phyloP scores from a whole-genome alignment of 2,113 vertebrate species.

The Butorides virescens region DNA sequence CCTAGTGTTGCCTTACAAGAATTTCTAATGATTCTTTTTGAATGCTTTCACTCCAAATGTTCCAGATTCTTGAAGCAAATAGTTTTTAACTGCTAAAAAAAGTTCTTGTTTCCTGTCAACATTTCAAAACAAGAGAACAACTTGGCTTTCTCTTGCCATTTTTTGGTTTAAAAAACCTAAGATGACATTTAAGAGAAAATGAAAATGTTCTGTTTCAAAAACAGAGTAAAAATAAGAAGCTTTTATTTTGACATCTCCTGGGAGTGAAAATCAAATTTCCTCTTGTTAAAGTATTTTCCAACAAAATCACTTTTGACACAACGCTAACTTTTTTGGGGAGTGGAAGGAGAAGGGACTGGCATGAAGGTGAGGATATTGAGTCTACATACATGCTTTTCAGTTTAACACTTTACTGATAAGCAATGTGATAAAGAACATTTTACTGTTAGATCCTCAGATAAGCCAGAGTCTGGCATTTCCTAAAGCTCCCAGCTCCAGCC shows the following conservation, averaged over 20 bases:
- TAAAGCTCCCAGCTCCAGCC: background rate
- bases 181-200: conserved; percentile 20
- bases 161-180: conserved; percentile 1
- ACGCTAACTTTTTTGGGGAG: background rate
- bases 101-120: conserved; percentile 15
- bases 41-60: background rate
- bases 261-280: conserved; percentile 8
- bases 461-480: background rate
- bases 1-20: background rate
- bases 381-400: background rate
- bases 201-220: conserved; percentile 19
- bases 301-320: background rate
- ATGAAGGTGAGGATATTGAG: background rate
- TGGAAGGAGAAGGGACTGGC: background rate
- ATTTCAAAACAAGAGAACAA: conserved; percentile 43
- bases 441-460: background rate
- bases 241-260: conserved; percentile 42
- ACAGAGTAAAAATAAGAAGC: background rate
- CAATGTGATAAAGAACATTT: background rate
- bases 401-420: background rate
- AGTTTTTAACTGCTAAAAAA: conserved; percentile 28
- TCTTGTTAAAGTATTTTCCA: background rate
- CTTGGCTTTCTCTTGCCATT: background rate
- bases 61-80: conserved; percentile 6
- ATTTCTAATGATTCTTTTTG: background rate